Evolutionary conservation across 2,113 vertebrate genomes (phyloP), one percentile per base, ranked within the genome.

Genomic region (Solenodon paradoxus): DNA sequence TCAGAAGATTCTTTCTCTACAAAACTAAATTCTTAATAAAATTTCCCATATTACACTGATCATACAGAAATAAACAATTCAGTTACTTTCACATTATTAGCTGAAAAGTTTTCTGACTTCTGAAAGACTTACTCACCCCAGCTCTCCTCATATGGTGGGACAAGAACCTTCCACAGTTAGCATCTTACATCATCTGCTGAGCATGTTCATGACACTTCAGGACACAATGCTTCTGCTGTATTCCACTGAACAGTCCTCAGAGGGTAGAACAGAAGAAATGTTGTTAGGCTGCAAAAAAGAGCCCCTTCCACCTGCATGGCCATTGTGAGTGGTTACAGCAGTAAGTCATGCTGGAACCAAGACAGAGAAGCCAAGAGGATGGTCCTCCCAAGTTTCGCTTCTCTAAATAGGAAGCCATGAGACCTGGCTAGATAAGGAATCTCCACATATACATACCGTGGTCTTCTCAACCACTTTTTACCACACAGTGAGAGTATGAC

Each of bases 391-490:
- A 77, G 20, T 9, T 11, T 9, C 32, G 51, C 26, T 22, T 55
- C 45, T 61, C 17, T 55, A 28, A 30, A 13, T 3, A 49, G 26
- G 35, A 61, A 59, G 16, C 15, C 51, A 0, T 55, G 7, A 15
- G 1, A 0, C 2, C 24, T n/a, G 26, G 9, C n/a, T 45, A 40
- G 26, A 49, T 40, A 42, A 68, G 35, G 66, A 9, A 5, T 42
- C 12, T 32, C 1, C 16, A 69, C 9, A 2, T 2, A 15, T 28
- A 28, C 30, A 26, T 0, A 15, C n/a, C 26, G 15, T 6, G 2
- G 22, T 38, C 47, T 83, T n/a, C 55, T 49, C 17, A 64, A 8
- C 16, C 42, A 17, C 19, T 9, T 72, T 32, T 13, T 53, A 17
- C n/a, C 45, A 26, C 30, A 32, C 47, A 5, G 5, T 3, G 9